Conservation (phyloP, 2,888 invertebrate species). For the Stenolophus ochropezus region DNA sequence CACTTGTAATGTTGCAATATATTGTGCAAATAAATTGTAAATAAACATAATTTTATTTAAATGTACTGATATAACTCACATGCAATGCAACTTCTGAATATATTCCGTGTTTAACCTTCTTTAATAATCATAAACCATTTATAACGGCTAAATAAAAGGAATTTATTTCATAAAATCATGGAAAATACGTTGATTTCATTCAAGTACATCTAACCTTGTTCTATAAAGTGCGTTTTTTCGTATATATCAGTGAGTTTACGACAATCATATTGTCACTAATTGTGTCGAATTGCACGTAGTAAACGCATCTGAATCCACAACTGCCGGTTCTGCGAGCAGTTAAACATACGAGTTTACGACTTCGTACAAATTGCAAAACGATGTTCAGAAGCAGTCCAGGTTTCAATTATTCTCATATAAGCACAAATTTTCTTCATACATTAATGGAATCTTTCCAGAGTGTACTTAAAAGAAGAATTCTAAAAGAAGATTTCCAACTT, state of each 20-base stretch:
- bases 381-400: not conserved
- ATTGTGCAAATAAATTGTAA: not conserved
- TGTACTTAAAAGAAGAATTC: no score
- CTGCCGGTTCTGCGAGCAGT: not conserved
- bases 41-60: not conserved
- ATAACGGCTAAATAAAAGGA: not conserved
- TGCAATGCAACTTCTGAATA: not conserved
- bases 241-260: conserved; percentile 49
- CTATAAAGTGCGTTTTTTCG: conserved; percentile 49
- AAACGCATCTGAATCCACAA: conserved; percentile 21
- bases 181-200: conserved; percentile 50
- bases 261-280: conserved; percentile 53
- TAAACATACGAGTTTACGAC: not conserved
- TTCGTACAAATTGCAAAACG: not conserved
- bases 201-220: conserved; percentile 47
- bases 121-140: not conserved
- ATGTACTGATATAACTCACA: not conserved
- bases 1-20: not conserved
- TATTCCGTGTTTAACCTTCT: not conserved
- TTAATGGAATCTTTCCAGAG: no score
- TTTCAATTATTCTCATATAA: not conserved
- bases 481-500: no score
- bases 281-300: conserved; percentile 30
- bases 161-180: conserved; percentile 41
- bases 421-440: not conserved